Evolutionary conservation across 2,113 vertebrate species (phyloP), one percentile per base, ranked within the genome.

Genomic region (Grammomys dolichurus): DNA sequence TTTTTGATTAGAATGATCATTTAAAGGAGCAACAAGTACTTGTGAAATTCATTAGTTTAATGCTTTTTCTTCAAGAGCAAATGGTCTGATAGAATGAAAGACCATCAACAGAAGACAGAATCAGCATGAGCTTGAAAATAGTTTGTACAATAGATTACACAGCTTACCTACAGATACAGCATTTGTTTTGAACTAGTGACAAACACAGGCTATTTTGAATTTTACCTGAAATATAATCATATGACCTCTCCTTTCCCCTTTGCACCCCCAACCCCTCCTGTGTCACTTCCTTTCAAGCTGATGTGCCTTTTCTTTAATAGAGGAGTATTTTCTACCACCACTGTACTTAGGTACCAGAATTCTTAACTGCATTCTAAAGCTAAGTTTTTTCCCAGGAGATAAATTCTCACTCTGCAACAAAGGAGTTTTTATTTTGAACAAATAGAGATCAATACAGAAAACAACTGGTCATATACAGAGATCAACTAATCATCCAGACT

Each of bases 241-340:
- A 36, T 36, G 4, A 56, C 19, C 7, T 81, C 36, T 36, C 19
- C 31, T 81, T 33, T 51, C 10, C 17, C 9, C 31, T 80, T 80
- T 24, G 9, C 5, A n/a, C 33, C 31, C 2, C 54, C 2, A 81
- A 56, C 2, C 2, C 1, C 33, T n/a, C 33, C 9, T 56, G 5
- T 81, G 9, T 56, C 51, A 81, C 51, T 56, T 10, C 31, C 31
- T 36, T 80, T 80, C 77, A 36, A 54, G 7, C 31, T 56, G 48
- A 3, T 36, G 33, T 16, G 31, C 3, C 9, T 7, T 2, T 36
- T n/a, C 33, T 22, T n/a, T 56, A 5, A 81, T 80, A 36, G 31
- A 36, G 51, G 17, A 80, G 17, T n/a, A 56, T 81, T 31, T 81
- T 56, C 20, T n/a, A 58, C 56, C 54, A 81, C 1, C 51, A 81